Percentiles rank a stretch among this genome's conserved stretches.
phyloP scores from a whole-genome alignment of 1,140 invertebrate species.

The Arctopsyche grandis region DNA sequence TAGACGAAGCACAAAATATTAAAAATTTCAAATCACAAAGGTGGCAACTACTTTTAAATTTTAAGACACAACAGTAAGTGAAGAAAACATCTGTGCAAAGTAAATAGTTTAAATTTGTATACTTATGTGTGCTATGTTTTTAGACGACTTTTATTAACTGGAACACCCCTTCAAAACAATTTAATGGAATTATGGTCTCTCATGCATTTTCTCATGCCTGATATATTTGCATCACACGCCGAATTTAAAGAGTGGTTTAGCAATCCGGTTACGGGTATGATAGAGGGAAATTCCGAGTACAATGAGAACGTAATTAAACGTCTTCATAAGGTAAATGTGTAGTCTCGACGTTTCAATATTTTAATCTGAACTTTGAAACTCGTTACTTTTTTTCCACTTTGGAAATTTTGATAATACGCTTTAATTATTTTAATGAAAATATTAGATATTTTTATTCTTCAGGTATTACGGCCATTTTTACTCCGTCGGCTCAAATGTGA shows the following conservation, averaged over 20 bases:
- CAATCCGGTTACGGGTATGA: conserved; percentile 97
- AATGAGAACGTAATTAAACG: conserved; percentile 94
- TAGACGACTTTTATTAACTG: conserved; percentile 93
- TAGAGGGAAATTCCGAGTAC: conserved; percentile 95
- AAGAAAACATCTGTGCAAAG: too few relatives aligned
- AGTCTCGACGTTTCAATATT: background rate
- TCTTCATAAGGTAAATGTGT: conserved; percentile 86
- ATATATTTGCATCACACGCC: conserved; percentile 97
- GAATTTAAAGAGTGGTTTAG: conserved; percentile 99
- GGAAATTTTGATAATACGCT: background rate
- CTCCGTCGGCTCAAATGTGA: conserved; percentile 94
- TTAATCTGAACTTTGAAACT: background rate
- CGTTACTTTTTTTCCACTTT: background rate
- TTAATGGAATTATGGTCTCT: conserved; percentile 99
- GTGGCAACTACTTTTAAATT: conserved; percentile 98
- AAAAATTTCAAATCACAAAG: conserved; percentile 99
- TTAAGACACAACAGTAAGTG: conserved; percentile 88
- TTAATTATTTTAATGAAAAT: background rate
- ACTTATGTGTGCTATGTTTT: background rate
- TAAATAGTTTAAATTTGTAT: conserved; percentile 34
- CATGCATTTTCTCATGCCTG: conserved; percentile 99
- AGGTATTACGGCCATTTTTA: conserved; percentile 97
- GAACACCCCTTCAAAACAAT: conserved; percentile 98
- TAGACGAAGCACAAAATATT: conserved; percentile 99
- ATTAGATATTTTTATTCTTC: conserved; percentile 52